Conservation (phyloP, 2,888 invertebrate species). For the Baccha elongata region DNA sequence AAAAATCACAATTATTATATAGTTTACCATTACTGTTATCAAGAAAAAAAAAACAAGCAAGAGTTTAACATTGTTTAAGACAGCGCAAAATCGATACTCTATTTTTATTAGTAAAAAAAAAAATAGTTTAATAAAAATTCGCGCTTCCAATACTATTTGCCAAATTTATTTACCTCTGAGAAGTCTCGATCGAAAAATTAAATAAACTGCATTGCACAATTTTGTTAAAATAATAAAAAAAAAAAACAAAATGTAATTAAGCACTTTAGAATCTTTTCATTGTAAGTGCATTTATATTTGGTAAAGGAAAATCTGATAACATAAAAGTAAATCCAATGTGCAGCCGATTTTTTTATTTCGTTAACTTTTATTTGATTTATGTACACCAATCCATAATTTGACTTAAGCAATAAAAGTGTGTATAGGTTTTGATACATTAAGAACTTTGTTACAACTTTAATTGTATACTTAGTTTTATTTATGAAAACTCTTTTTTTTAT, state of each 20-base stretch:
- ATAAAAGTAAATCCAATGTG: too few relatives aligned
- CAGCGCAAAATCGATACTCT: slow-evolving; percentile 66
- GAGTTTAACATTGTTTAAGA: slow-evolving; percentile 70
- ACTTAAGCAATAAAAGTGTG: too few relatives aligned
- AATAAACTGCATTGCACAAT: slow-evolving; percentile 60
- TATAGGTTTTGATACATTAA: too few relatives aligned
- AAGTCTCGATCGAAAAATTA: slow-evolving; percentile 48
- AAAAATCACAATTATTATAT: slow-evolving; percentile 71
- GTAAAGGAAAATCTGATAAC: background rate
- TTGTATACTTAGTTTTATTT: too few relatives aligned
- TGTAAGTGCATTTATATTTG: slow-evolving; percentile 27
- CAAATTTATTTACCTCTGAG: slow-evolving; percentile 78
- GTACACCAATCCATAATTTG: too few relatives aligned
- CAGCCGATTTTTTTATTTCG: too few relatives aligned
- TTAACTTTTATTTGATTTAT: too few relatives aligned
- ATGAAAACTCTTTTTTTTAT: too few relatives aligned
- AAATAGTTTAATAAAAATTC: slow-evolving; percentile 75
- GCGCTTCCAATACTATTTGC: slow-evolving; percentile 82
- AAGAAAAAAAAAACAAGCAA: slow-evolving; percentile 49
- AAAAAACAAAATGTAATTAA: slow-evolving; percentile 65
- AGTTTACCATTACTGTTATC: slow-evolving; percentile 52
- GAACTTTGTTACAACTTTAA: too few relatives aligned
- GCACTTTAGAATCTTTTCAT: slow-evolving; percentile 25
- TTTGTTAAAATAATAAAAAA: too few relatives aligned
- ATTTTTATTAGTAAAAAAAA: slow-evolving; percentile 61